Evolutionary conservation across 2,797 vertebrate species (phyloP).

Genomic region (Cuniculus paca): DNA sequence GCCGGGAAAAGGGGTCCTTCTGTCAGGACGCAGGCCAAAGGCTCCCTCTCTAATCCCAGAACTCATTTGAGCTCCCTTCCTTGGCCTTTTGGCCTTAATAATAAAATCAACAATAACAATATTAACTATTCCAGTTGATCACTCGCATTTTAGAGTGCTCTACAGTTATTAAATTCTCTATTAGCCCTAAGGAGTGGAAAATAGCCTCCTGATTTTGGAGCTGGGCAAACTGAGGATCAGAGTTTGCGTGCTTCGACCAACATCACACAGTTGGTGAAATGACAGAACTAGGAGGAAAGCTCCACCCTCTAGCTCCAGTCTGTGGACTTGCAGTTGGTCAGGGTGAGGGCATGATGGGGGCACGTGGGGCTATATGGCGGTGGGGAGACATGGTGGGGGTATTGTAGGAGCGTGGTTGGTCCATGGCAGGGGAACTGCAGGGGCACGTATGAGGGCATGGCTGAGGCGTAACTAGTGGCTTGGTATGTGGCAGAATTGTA

Average conservation of each 20-base stretch:
- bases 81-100: background rate
- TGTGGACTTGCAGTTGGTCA: background rate
- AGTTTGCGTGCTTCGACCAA: background rate
- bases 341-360: background rate
- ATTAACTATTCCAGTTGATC: background rate
- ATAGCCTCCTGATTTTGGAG: background rate
- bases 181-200: background rate
- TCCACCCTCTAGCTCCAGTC: background rate
- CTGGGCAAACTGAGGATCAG: conserved; percentile 6
- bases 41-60: background rate
- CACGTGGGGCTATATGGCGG: background rate
- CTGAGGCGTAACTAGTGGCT: background rate
- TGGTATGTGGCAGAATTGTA: background rate
- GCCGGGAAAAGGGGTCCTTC: background rate
- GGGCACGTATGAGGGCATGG: too few relatives aligned
- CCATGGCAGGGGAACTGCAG: background rate
- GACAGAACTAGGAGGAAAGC: background rate
- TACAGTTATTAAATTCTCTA: background rate
- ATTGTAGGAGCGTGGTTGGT: background rate
- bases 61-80: background rate
- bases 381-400: background rate
- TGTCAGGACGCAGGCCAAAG: background rate
- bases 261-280: background rate
- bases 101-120: background rate
- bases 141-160: background rate